phyloP scores from a whole-genome alignment of 2,888 invertebrate genomes.

The Oeneis ivallda region DNA sequence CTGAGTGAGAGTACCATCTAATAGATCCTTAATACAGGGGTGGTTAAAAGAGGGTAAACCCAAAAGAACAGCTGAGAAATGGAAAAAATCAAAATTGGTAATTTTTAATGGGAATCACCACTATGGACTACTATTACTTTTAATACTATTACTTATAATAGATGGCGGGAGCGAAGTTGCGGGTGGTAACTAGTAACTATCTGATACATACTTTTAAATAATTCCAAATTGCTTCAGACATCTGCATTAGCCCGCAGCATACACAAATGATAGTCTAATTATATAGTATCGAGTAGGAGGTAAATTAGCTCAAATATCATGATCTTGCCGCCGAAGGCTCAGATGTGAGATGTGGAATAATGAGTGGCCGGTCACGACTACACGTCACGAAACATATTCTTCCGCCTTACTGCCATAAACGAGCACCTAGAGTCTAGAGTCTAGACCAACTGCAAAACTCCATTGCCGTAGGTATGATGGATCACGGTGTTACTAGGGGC shows the following conservation, averaged over 20 bases:
- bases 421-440: too few relatives aligned
- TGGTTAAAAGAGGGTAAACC: too few relatives aligned
- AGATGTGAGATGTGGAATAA: neutral
- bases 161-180: too few relatives aligned
- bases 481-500: neutral
- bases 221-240: neutral
- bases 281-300: neutral
- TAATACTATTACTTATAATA: too few relatives aligned
- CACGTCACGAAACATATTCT: constrained; percentile 31
- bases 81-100: too few relatives aligned
- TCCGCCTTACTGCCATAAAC: constrained; percentile 25
- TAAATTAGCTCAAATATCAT: neutral
- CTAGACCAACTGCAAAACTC: neutral
- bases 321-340: neutral
- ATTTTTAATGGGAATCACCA: too few relatives aligned
- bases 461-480: neutral
- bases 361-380: constrained; percentile 30
- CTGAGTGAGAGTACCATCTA: too few relatives aligned
- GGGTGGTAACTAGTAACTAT: too few relatives aligned
- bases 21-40: too few relatives aligned
- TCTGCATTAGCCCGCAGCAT: neutral
- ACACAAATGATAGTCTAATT: neutral
- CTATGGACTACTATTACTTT: too few relatives aligned
- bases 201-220: neutral
- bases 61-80: too few relatives aligned